Base-by-base conservation (phyloP, 2,113 vertebrate genomes). In the Phrynosoma platyrhinos region DNA sequence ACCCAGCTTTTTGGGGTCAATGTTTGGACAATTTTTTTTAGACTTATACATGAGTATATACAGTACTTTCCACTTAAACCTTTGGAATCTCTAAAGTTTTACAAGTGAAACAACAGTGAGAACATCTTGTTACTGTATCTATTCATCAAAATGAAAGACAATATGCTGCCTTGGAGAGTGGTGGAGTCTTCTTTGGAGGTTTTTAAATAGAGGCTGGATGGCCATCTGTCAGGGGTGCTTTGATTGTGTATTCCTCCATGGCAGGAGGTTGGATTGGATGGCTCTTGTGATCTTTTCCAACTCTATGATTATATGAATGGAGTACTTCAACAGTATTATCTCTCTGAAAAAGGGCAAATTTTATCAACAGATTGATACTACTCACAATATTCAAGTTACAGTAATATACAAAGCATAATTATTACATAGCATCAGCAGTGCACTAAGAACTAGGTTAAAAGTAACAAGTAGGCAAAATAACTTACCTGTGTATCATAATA, bases 401-500 rank as follows among this genome's bases (percentile, higher is more conserved):
- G n/a, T 47, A 66, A 5, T 16, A n/a, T 77, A 64, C 8, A 42
- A 85, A 64, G 32, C 36, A 20, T 77, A 77, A 69, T 47, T n/a
- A 27, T 58, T 8, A 36, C 40, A 16, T 40, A 16, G 7, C 47
- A 72, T 13, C 47, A 79, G 58, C 9, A 21, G 36, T 27, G 40
- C 4, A 69, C 79, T 52, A 20, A 40, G 25, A 69, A 75, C 0
- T 16, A 5, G 2, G 6, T 62, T 81, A 75, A 3, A 2, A n/a
- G 53, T 10, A 7, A 84, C 66, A 53, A 84, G 76, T 86, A 88
- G 12, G 0, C 9, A 89, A 66, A 1, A 5, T 20, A 81, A 94
- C 94, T 79, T 83, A 99, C 99, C 97, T 99, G 99, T 76, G 99
- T 99, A 93, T 99, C 99, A 92, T 99, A 99, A 85, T 98, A 99